Conservation (phyloP, 1,140 invertebrate species). For the Anastatus disparis region DNA sequence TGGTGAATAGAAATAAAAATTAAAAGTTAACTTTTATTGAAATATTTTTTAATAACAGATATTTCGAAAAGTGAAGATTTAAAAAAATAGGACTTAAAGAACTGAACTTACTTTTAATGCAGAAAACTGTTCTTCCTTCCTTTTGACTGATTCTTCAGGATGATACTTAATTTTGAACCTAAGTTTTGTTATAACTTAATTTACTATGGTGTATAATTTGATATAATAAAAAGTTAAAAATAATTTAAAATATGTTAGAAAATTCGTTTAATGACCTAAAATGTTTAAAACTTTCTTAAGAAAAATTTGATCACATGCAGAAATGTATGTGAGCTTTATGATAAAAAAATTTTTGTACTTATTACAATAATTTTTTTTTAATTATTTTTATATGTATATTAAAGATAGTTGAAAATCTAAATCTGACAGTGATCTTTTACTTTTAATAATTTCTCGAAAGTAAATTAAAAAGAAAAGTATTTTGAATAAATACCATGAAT, state of each 20-base stretch:
- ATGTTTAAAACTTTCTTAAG: not conserved
- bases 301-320: conserved; percentile 9
- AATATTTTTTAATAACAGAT: not conserved
- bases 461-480: no score
- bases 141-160: conserved; percentile 93
- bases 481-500: no score
- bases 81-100: not conserved
- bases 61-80: not conserved
- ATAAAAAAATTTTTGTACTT: not conserved
- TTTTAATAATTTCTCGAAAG: no score
- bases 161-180: conserved; percentile 99
- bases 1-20: conserved; percentile 2
- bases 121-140: conserved; percentile 86
- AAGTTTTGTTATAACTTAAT: conserved; percentile 39
- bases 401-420: no score
- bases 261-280: conserved; percentile 35
- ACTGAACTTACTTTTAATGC: conserved; percentile 81
- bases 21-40: no score
- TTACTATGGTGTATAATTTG: not conserved
- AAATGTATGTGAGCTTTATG: conserved; percentile 18
- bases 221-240: conserved; percentile 20
- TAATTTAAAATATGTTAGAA: conserved; percentile 37
- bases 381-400: no score
- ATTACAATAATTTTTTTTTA: not conserved
- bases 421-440: no score